These are phyloP conservation scores for Cinclus mexicanus DNA, from an alignment of 2,113 vertebrate genomes.

Conservation along the genomic window DNA sequence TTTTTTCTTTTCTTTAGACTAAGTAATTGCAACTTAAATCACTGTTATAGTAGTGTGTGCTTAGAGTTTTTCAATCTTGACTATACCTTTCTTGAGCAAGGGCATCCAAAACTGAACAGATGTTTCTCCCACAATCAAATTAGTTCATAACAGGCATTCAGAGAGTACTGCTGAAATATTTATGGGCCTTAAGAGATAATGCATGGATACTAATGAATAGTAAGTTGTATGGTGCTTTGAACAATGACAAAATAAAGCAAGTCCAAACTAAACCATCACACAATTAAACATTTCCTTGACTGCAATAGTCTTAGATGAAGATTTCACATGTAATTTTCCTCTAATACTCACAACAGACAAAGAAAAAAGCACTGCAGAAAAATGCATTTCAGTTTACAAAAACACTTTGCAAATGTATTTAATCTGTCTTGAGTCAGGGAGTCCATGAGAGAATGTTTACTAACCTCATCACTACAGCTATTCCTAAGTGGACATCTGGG, in stretches of 20 bases:
- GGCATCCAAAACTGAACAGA: conserved; percentile 34
- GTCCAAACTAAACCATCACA: background rate
- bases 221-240: background rate
- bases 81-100: background rate
- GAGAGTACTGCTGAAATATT: conserved; percentile 46
- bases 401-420: background rate
- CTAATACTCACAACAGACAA: background rate
- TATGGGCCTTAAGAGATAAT: conserved; percentile 8
- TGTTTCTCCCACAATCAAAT: conserved; percentile 25
- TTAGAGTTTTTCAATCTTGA: background rate
- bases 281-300: background rate
- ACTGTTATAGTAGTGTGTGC: background rate
- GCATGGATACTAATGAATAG: conserved; percentile 38
- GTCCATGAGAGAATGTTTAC: background rate
- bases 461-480: background rate
- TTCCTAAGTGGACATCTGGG: background rate
- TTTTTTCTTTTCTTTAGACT: background rate
- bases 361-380: background rate
- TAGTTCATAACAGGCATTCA: background rate
- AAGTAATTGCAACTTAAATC: background rate
- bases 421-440: background rate
- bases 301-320: background rate
- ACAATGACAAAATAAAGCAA: background rate
- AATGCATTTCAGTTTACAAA: background rate
- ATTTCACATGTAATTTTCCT: background rate